Conservation (phyloP, 2,797 vertebrate species). For the Tiaroga cobitis region DNA sequence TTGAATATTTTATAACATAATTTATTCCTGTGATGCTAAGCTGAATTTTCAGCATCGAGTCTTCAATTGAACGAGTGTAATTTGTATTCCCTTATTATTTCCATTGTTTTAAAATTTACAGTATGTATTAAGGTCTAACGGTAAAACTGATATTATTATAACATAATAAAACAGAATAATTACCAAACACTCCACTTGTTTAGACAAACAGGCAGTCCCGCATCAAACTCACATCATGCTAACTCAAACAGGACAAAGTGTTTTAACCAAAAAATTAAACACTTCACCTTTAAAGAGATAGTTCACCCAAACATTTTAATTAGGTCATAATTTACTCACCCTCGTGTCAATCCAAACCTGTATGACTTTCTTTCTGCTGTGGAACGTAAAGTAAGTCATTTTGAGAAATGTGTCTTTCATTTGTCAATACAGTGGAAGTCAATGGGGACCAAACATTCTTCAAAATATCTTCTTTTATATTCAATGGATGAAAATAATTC, state of each 20-base stretch:
- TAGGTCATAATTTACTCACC: too few relatives aligned
- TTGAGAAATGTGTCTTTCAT: neutral
- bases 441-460: neutral
- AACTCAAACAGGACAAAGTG: too few relatives aligned
- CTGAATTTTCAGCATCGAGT: neutral
- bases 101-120: neutral
- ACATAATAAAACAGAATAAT: neutral
- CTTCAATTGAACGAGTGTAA: neutral
- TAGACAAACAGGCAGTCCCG: neutral
- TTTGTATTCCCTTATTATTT: neutral
- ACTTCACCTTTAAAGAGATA: too few relatives aligned
- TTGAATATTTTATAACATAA: neutral
- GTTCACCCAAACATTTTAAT: too few relatives aligned
- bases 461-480: neutral
- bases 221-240: neutral
- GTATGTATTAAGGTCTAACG: neutral
- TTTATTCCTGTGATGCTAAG: neutral
- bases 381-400: neutral
- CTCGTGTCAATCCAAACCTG: neutral
- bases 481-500: neutral
- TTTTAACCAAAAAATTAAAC: neutral
- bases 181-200: too few relatives aligned
- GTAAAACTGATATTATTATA: neutral
- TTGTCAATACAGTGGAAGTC: too few relatives aligned
- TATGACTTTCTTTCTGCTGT: neutral